phyloP scores from a whole-genome alignment of 1,140 invertebrate genomes.

The Ridgeia piscesae region DNA sequence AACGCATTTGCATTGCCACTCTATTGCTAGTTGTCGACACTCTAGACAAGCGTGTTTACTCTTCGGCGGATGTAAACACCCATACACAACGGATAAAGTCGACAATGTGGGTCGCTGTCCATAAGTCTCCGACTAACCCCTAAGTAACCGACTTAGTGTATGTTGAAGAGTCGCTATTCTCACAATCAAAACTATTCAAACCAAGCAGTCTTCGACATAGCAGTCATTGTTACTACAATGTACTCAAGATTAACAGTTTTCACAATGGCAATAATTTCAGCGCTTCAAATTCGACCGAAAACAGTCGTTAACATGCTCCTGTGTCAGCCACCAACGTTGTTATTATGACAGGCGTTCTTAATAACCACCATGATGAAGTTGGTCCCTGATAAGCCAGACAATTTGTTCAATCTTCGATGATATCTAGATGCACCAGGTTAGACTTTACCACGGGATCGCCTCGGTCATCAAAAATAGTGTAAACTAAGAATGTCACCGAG shows the following conservation, averaged over 20 bases:
- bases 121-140: neutral
- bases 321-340: neutral
- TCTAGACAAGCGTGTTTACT: too few species aligned
- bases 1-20: too few species aligned
- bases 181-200: neutral
- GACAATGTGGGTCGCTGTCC: too few species aligned
- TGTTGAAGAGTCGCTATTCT: neutral
- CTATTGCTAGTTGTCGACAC: too few species aligned
- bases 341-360: neutral
- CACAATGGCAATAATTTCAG: neutral
- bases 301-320: neutral
- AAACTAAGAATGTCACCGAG: too few species aligned
- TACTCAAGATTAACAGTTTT: neutral
- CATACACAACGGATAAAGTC: too few species aligned
- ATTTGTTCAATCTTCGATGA: too few species aligned
- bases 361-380: neutral
- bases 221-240: neutral
- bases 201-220: neutral
- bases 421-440: neutral
- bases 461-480: too few species aligned
- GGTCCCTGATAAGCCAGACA: too few species aligned
- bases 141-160: neutral
- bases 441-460: neutral
- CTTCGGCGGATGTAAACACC: too few species aligned
- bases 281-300: neutral